These are phyloP conservation scores for Pangasius krempfi DNA, from an alignment of 2,797 vertebrate species.

Conservation along the genomic window DNA sequence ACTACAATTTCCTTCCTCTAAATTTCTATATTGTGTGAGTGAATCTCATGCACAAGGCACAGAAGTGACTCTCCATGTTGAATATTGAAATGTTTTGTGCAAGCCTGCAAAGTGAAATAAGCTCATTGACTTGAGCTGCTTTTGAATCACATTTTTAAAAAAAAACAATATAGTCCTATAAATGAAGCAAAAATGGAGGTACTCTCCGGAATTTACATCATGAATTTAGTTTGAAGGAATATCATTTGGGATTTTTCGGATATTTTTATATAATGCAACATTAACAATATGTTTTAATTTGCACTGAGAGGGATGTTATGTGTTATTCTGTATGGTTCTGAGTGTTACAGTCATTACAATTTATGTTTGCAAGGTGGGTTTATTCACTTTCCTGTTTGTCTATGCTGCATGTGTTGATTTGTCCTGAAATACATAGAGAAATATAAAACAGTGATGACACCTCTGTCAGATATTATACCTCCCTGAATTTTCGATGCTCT, in stretches of 20 bases:
- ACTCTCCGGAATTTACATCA: not conserved
- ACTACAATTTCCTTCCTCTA: constrained; percentile 11
- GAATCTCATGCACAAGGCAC: not conserved
- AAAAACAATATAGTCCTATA: not conserved
- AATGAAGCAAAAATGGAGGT: constrained; percentile 25
- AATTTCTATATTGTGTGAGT: not conserved
- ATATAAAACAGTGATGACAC: constrained; percentile 1
- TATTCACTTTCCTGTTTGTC: not conserved
- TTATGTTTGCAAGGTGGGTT: not conserved
- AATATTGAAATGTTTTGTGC: not conserved
- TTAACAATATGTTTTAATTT: not conserved
- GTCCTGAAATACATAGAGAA: not conserved
- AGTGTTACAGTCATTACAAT: not conserved
- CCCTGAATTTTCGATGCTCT: constrained; percentile 70
- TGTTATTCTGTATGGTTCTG: not conserved
- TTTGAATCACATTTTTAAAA: not conserved
- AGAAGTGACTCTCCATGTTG: not conserved
- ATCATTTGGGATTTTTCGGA: not conserved
- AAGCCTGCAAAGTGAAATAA: not conserved
- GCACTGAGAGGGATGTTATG: not conserved
- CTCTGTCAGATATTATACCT: not conserved
- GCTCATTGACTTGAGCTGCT: not conserved
- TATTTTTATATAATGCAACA: not conserved
- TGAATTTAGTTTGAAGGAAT: constrained; percentile 28
- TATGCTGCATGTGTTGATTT: not conserved